Conservation (phyloP, 2,888 invertebrate species). For the Coelinius sp. region DNA sequence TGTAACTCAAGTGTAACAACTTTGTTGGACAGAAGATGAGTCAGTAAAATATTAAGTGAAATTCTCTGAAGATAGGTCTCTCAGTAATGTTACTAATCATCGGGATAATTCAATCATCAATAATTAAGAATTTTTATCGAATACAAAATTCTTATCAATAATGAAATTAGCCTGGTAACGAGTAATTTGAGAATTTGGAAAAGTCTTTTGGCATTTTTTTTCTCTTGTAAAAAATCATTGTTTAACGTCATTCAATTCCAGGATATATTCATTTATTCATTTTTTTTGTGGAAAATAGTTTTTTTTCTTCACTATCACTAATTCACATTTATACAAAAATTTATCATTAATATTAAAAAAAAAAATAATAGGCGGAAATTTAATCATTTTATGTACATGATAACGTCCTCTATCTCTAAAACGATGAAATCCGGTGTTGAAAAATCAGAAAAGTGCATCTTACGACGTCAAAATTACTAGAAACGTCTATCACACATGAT, state of each 20-base stretch:
- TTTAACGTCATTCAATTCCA: neutral
- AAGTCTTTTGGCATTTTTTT: too few species aligned
- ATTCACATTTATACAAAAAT: conserved; percentile 64
- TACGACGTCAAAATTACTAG: conserved; percentile 8
- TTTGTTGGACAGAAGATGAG: neutral
- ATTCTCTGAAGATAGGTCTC: neutral
- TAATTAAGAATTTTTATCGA: too few species aligned
- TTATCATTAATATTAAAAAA: conserved; percentile 29
- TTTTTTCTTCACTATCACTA: conserved; percentile 51
- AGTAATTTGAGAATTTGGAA: too few species aligned
- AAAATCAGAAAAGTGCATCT: neutral
- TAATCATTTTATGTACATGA: conserved; percentile 38
- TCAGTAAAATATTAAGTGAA: neutral
- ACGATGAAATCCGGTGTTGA: neutral
- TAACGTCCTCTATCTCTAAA: conserved; percentile 22
- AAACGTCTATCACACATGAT: conserved; percentile 19
- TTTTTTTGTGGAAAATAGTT: conserved; percentile 33
- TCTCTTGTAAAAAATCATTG: neutral
- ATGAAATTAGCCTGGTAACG: too few species aligned
- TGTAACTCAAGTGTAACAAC: neutral
- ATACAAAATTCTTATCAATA: too few species aligned
- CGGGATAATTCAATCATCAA: too few species aligned
- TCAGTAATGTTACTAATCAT: too few species aligned
- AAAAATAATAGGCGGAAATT: conserved; percentile 31
- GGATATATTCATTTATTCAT: conserved; percentile 14